Base-by-base conservation (phyloP, 2,113 vertebrate genomes). In the Laticauda laticaudata region DNA sequence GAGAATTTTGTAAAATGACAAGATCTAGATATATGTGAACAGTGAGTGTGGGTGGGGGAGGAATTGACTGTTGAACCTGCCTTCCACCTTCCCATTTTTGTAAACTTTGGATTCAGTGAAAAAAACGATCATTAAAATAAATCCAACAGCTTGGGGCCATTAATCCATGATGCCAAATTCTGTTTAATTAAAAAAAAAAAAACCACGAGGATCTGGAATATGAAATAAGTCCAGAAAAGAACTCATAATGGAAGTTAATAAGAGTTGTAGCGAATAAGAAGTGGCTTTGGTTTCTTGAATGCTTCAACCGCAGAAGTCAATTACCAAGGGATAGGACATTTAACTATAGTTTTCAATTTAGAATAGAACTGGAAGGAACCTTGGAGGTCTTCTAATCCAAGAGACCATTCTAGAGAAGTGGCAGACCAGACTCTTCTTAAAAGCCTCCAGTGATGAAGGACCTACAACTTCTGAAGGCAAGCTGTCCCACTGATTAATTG, bases 321-420 rank as follows among this genome's bases (percentile, higher is more conserved):
- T 29, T 64, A 81, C 59, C 69, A 90, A 92, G 92, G 91, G 93
- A 93, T 95, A 95, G 88, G 93, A 92, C n/a, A 15, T 69, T 15
- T 15, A 12, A 69, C 11, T 14, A 34, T 24, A 59, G 23, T 23
- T 23, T 59, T 59, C 57, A 59, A 10, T 59, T 24, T 24, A 26
- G 57, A 59, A 59, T 10, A 24, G 7, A 59, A 7, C 57, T 24
- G 23, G 57, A 51, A 51, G 1, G 48, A 8, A 9, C 48, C 8
- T 51, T 51, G 8, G 7, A 51, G 48, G 48, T 51, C 7, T 1
- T 51, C 48, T 51, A 51, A 9, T 9, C 48, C 48, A 51, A 21
- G 23, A 59, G 2, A 24, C 57, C 23, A 59, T 9, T 59, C 21
- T 9, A 21, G 57, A 24, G 7, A 59, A 59, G 57, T 0, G 0